Evolutionary conservation across 30 jellyfish, hydroid and myxozoan species (phyloP), one percentile per base, ranked within the genome.

Genomic region (Turritopsis dohrnii): DNA sequence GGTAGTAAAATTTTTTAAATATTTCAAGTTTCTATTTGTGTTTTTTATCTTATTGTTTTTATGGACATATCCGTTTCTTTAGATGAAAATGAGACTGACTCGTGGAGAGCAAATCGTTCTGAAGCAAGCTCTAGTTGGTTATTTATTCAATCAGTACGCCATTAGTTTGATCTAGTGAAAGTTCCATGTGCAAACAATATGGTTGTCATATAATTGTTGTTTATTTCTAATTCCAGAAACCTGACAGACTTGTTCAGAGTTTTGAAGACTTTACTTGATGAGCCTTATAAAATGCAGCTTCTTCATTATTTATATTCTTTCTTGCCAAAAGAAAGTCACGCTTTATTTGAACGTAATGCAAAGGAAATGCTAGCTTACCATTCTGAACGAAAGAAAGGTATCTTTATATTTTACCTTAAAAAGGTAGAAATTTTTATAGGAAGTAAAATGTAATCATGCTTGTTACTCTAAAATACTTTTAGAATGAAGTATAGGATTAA

Each of bases 51-150:
- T 41, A 41, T 41, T 3, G 60, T 41, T 41, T 41, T 41, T 41
- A 41, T 41, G 9, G 60, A 41, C 13, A 41, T 41, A 41, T 54
- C 22, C 16, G 53, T 0, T 53, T 29, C 76, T 79, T n/a, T 79
- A 90, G 96, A 90, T 90, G 94, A 85, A 65, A 3, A 81, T 53
- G 85, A 27, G 86, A 22, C 84, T 90, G 79, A 80, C 96, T 19
- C 82, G 84, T 65, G 96, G 96, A 25, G 96, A 90, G 76, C 94
- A 90, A 65, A 91, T 90, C 18, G 96, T 90, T 65, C 89, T 90
- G 76, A 81, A 82, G 72, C 96, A 90, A 69, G 54, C 91, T 1
- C 86, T 90, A 52, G 90, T 79, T 1, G 29, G 28, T 23, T 90
- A 52, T 83, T 81, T 79, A 52, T 69, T 71, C 29, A 80, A 90